Evolutionary conservation across 2,888 invertebrate genomes (phyloP).

Genomic region (Brenthis hecate): DNA sequence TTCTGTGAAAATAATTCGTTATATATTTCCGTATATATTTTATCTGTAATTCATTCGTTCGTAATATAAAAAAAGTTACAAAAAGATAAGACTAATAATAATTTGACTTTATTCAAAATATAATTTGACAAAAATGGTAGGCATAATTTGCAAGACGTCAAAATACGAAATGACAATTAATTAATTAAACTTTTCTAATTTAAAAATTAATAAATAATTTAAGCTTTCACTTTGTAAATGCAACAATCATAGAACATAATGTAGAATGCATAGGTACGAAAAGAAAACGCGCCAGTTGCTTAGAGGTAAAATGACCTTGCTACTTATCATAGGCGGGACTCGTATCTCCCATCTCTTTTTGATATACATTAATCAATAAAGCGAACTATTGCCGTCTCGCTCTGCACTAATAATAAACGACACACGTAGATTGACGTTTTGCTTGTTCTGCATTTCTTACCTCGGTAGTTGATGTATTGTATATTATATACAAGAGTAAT

Average conservation of each 20-base stretch:
- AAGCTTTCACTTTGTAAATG: constrained; percentile 21
- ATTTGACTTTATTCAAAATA: no score
- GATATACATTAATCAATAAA: constrained; percentile 58
- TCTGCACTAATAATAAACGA: constrained; percentile 71
- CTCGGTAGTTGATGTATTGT: constrained; percentile 48
- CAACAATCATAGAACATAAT: constrained; percentile 4
- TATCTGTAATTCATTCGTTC: no score
- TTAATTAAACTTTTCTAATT: no score
- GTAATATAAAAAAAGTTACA: no score
- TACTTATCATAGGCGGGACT: constrained; percentile 62
- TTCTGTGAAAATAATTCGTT: no score
- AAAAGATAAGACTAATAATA: no score
- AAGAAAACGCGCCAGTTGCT: constrained; percentile 44
- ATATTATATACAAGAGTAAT: constrained; percentile 7
- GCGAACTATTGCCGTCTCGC: constrained; percentile 54
- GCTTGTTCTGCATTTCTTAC: constrained; percentile 58
- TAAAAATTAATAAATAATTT: no score
- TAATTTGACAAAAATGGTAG: no score
- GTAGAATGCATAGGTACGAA: constrained; percentile 29
- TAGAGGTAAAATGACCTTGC: constrained; percentile 69
- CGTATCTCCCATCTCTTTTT: constrained; percentile 53
- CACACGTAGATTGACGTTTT: constrained; percentile 36
- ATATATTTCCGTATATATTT: no score
- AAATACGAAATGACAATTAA: no score
- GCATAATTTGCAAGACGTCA: no score